Evolutionary conservation across 2,888 invertebrate genomes (phyloP), one percentile per base, ranked within the genome.

Genomic region (Heliconius hortense): DNA sequence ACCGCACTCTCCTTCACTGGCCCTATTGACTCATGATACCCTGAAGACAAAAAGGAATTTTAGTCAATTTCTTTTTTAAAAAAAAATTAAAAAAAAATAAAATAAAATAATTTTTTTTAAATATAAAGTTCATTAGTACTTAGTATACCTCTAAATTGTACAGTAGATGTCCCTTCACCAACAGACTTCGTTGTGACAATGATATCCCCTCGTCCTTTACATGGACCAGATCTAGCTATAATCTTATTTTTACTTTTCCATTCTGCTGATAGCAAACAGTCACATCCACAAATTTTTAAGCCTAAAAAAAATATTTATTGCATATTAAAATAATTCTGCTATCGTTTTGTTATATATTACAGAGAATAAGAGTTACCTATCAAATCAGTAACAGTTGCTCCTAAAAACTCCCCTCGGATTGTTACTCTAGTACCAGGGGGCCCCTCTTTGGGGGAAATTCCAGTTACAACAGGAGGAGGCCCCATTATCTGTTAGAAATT

Each of bases 241-340:
- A 99, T 98, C 94, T 99, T 99, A 87, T 98, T 99, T 53, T 97
- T 95, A 1, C 99, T 98, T 86, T 98, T 98, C 99, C 99, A 99
- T 95, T 99, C 99, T 0, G 98, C 98, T 21, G 99, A 98, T 74
- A 99, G 90, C 48, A 98, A 92, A 86, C 99, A 99, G 86, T 99
- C 99, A 81, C 97, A 97, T 0, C 98, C 99, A 91, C 99, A 99
- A 83, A 99, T 99, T 84, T 97, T 97, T 13, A 99, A 91, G 74
- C 98, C 98, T 98, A 48, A 15, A 76, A 66, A 66, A 66, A n/a
- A 13, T 7, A 18, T 53, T 31, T 28, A 31, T 1, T 10, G 43
- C 28, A 43, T n/a, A 53, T 43, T 48, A 53, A 24, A n/a, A 31
- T 21, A 21, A 56, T 31, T 28, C 21, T 2, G 11, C 7, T 21